These are phyloP conservation scores for Ondatra zibethicus DNA, from an alignment of 2,113 vertebrate species.

Conservation along the genomic window DNA sequence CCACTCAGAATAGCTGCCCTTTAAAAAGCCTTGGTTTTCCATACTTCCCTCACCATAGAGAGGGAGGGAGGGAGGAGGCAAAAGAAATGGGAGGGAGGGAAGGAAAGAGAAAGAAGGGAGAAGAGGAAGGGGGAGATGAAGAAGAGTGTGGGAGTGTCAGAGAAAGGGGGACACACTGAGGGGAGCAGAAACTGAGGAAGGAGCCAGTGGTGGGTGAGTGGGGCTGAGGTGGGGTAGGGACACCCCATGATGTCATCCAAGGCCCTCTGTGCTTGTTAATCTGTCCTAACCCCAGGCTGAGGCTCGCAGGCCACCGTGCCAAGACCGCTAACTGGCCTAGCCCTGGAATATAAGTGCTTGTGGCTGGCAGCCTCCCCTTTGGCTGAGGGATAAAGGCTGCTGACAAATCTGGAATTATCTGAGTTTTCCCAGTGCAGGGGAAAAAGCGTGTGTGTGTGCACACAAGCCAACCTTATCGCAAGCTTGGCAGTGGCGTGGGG, in stretches of 20 bases:
- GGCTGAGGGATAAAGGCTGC: constrained; percentile 38
- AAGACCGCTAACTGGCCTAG: background rate
- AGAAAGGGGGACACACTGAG: too few relatives aligned
- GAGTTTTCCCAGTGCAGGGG: constrained; percentile 39
- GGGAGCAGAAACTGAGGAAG: background rate
- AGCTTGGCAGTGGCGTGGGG: background rate
- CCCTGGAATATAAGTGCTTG: background rate
- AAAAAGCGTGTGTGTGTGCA: background rate
- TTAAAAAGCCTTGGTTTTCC: background rate
- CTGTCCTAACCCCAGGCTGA: background rate
- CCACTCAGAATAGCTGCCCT: background rate
- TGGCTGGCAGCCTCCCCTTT: constrained; percentile 27
- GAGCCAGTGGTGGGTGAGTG: background rate
- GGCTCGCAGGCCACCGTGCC: background rate
- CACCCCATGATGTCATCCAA: background rate
- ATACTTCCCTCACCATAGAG: background rate
- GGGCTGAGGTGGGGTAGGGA: background rate
- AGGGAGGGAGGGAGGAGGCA: background rate
- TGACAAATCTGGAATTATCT: constrained; percentile 70
- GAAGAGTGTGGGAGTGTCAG: background rate
- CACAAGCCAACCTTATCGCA: background rate
- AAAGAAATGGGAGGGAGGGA: background rate
- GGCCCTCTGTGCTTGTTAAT: background rate
- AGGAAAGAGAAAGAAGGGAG: background rate
- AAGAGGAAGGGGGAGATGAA: too few relatives aligned